These are phyloP conservation scores for Carollia perspicillata DNA, from an alignment of 2,113 vertebrate species.

Conservation along the genomic window DNA sequence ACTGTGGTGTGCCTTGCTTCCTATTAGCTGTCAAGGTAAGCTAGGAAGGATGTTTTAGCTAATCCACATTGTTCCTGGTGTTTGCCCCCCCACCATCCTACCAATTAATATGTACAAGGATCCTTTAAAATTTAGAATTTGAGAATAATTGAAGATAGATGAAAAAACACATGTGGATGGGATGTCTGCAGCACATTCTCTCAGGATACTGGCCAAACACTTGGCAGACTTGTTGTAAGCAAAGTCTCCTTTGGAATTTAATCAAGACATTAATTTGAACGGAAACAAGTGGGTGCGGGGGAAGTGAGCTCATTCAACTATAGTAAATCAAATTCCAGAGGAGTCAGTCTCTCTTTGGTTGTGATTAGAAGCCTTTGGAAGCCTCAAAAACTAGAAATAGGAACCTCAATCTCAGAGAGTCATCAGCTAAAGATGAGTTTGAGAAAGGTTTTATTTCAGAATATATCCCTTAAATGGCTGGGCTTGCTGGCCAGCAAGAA, in stretches of 20 bases:
- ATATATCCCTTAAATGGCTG: not conserved
- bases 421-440: not conserved
- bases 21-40: not conserved
- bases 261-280: constrained; percentile 56
- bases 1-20: not conserved
- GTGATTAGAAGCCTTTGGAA: constrained; percentile 19
- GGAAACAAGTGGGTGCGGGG: not conserved
- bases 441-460: constrained; percentile 28
- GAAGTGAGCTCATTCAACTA: constrained; percentile 7
- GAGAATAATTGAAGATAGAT: constrained; percentile 9
- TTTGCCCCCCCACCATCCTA: not conserved
- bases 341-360: not conserved
- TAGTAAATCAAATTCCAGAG: constrained; percentile 37
- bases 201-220: not conserved
- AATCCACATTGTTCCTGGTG: not conserved
- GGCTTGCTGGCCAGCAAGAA: not conserved
- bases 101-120: not conserved
- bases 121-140: constrained; percentile 24
- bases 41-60: not conserved
- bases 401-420: not conserved
- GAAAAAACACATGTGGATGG: not conserved
- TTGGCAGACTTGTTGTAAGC: constrained; percentile 13
- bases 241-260: constrained; percentile 28
- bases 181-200: not conserved
- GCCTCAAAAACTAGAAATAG: constrained; percentile 17